Conservation (phyloP, 2,888 invertebrate genomes). For the Drosophila anceps region DNA sequence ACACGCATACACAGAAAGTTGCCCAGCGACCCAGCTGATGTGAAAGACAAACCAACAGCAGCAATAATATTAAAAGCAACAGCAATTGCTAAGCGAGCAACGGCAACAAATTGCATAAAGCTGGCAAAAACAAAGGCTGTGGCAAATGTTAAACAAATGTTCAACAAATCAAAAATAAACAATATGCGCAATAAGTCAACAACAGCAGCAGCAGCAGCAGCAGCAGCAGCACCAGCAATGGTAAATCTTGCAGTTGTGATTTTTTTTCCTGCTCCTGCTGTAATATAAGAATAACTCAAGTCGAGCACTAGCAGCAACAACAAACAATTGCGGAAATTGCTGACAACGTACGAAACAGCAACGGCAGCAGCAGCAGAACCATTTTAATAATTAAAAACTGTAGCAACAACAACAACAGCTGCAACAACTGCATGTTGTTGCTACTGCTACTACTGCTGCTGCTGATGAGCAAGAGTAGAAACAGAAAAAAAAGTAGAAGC, state of each 20-base stretch:
- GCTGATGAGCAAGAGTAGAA: conserved; percentile 59
- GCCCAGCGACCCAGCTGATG: conserved; percentile 37
- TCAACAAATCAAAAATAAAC: conserved; percentile 69
- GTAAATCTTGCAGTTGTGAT: conserved; percentile 20
- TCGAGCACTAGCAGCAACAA: conserved; percentile 35
- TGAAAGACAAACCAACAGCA: conserved; percentile 23
- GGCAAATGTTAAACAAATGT: conserved; percentile 70
- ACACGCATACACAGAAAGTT: conserved; percentile 25
- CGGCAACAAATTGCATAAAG: conserved; percentile 27
- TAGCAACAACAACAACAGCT: conserved; percentile 32
- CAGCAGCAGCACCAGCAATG: conserved; percentile 16
- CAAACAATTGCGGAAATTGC: conserved; percentile 61
- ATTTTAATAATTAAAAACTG: conserved; percentile 63
- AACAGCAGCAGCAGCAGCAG: conserved; percentile 24
- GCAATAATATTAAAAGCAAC: background rate
- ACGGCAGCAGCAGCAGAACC: conserved; percentile 32
- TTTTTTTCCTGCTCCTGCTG: conserved; percentile 12
- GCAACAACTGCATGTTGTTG: conserved; percentile 23
- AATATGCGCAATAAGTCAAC: conserved; percentile 43
- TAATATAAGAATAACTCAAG: conserved; percentile 48
- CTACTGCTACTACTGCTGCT: no score
- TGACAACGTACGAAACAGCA: conserved; percentile 51
- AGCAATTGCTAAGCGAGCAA: background rate
- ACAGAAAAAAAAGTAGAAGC: conserved; percentile 27
- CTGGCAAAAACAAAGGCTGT: conserved; percentile 11